Base-by-base conservation (phyloP, 2,797 vertebrate genomes). In the Amniataba percoides region DNA sequence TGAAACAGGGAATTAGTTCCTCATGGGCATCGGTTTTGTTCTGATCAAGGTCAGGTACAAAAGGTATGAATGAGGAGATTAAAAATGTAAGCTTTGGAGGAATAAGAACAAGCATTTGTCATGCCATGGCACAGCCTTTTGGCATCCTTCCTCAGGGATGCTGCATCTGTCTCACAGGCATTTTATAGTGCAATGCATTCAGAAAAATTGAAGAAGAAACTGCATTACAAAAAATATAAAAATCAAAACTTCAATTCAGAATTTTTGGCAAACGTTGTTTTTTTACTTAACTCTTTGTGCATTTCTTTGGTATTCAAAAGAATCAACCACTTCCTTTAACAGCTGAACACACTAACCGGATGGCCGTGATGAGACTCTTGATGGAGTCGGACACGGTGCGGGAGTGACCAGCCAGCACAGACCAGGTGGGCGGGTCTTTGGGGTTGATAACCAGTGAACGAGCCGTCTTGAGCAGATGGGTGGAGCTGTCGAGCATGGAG, bases 381-480 rank as follows among this genome's bases (percentile, higher is more conserved):
- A 99, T 99, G 70, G 98, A 99, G 92, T 99, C 98, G 0, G 98
- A 99, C 69, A 99, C 98, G 0, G 97, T 98, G 48, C 98, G 97
- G 1, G 98, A 99, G 83, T 99, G 98, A 14, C 97, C 97, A 0
- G 98, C 98, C 52, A 99, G 94, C 27, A 97, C 94, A 1, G 98
- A 99, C 98, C 98, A 99, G 0, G 96, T 99, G 25, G 97, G 97
- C 0, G 98, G 98, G 87, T 99, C 98, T 93, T 98, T 99, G 40
- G 98, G 98, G 87, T 99, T 99, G 90, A 99, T 96, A 62, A 98
- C 97, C 88, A 99, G 85, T 12, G 97, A 99, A 75, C 98, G 96
- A 0, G 98, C 98, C 0, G 97, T 99, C 89, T 95, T 97, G 85
- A 99, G 96, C 77, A 99, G 93, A 68, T 95, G 92, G 9, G 97